Percentiles rank a stretch among this genome's conserved stretches.
Conservation (phyloP, 2,888 invertebrate genomes). For the Erebia epiphron region DNA sequence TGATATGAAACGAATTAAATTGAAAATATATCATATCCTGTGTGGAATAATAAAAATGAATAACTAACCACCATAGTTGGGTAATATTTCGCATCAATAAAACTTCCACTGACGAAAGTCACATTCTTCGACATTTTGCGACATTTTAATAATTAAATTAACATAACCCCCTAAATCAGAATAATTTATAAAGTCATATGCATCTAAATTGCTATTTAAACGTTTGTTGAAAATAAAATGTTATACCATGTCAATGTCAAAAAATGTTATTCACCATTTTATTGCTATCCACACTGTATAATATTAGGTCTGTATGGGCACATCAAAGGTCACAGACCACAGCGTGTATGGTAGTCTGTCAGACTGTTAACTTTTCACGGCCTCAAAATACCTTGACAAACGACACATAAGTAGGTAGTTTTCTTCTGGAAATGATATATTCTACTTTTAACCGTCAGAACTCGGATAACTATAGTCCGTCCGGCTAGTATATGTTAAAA, state of each 20-base stretch:
- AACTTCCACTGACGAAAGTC: conserved; percentile 28
- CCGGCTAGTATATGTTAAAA: too few relatives aligned
- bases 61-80: background rate
- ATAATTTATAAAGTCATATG: conserved; percentile 35
- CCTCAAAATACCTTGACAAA: too few relatives aligned
- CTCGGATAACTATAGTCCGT: too few relatives aligned
- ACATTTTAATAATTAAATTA: conserved; percentile 30
- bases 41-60: background rate
- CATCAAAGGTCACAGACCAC: too few relatives aligned
- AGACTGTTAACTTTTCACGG: too few relatives aligned
- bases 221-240: conserved; percentile 15
- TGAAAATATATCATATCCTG: conserved; percentile 1
- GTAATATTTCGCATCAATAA: conserved; percentile 5
- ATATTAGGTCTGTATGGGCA: background rate
- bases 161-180: conserved; percentile 34
- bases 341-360: too few relatives aligned
- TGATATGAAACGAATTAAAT: conserved; percentile 5
- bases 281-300: background rate
- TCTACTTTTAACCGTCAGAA: too few relatives aligned
- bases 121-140: conserved; percentile 12
- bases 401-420: too few relatives aligned
- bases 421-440: too few relatives aligned
- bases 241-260: conserved; percentile 8
- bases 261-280: background rate
- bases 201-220: conserved; percentile 26